Evolutionary conservation across 1,140 invertebrate species (phyloP).

Genomic region (Drosophila persimilis): DNA sequence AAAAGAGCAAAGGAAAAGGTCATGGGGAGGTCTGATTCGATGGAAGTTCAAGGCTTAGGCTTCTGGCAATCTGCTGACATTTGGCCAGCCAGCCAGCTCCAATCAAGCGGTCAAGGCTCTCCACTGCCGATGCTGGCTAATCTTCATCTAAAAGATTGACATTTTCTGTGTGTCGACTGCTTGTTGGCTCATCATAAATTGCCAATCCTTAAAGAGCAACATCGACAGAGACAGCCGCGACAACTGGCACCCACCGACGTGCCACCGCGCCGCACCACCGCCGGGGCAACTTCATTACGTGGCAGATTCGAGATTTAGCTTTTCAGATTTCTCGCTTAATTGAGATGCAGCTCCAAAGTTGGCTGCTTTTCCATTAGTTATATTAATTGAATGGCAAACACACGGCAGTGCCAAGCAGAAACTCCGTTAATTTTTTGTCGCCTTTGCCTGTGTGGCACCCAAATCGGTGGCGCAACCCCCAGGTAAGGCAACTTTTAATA

Average conservation of each 20-base stretch:
- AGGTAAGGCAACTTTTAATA: constrained; percentile 31
- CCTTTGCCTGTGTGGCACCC: constrained; percentile 1
- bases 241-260: constrained; percentile 13
- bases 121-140: constrained; percentile 32
- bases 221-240: background rate
- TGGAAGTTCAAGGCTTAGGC: too few species aligned
- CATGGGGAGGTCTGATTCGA: background rate
- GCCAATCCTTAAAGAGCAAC: constrained; percentile 52
- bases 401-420: constrained; percentile 16
- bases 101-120: constrained; percentile 42
- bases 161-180: constrained; percentile 27
- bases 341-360: constrained; percentile 68
- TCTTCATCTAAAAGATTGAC: constrained; percentile 49
- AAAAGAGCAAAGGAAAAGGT: constrained; percentile 6
- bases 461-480: constrained; percentile 36
- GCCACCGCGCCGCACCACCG: too few species aligned
- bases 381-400: constrained; percentile 71
- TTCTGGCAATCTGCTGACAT: too few species aligned
- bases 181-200: constrained; percentile 35
- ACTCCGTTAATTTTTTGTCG: constrained; percentile 40
- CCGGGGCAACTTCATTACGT: constrained; percentile 54
- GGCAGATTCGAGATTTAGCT: constrained; percentile 31
- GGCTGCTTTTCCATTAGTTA: constrained; percentile 72
- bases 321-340: constrained; percentile 52
- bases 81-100: constrained; percentile 24